A percentile compares a stretch with the other conserved stretches of the same genome.
Evolutionary conservation across 2,797 vertebrate species (phyloP).

Genomic region (Myotis findleyi): DNA sequence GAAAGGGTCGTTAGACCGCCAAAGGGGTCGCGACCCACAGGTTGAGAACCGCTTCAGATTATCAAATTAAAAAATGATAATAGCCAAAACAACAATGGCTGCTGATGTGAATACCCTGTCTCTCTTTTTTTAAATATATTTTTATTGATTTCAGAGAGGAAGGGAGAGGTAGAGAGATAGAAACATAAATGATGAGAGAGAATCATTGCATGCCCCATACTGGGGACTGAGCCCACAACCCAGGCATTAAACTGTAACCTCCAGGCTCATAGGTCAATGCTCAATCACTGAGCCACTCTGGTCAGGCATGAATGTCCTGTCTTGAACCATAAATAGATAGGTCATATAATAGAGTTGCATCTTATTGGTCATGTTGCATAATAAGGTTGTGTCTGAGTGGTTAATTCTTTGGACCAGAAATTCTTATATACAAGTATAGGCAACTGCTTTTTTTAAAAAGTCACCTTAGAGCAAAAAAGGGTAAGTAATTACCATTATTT

Average conservation of each 20-base stretch:
- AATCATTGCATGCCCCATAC: too few relatives aligned
- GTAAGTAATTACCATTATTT: not conserved
- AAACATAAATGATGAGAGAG: too few relatives aligned
- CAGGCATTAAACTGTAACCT: too few relatives aligned
- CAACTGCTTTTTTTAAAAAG: not conserved
- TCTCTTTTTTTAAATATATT: too few relatives aligned
- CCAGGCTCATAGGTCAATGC: too few relatives aligned
- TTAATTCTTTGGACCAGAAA: not conserved
- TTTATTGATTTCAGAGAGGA: too few relatives aligned
- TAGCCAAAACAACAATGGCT: not conserved
- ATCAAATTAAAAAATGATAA: not conserved
- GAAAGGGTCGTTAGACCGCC: too few relatives aligned
- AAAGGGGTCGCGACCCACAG: too few relatives aligned
- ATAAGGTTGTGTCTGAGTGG: not conserved
- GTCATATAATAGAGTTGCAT: not conserved
- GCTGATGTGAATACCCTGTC: not conserved
- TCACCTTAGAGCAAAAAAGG: not conserved
- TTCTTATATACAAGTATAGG: not conserved
- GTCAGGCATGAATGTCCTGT: not conserved
- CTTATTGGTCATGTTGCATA: not conserved
- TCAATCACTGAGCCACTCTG: too few relatives aligned
- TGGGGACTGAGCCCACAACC: too few relatives aligned
- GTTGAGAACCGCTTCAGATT: not conserved
- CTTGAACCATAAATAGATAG: not conserved
- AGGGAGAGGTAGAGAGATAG: too few relatives aligned